Percentiles rank a stretch among this genome's conserved stretches.
phyloP scores from a whole-genome alignment of 2,113 vertebrate species.

The Echinops telfairi region DNA sequence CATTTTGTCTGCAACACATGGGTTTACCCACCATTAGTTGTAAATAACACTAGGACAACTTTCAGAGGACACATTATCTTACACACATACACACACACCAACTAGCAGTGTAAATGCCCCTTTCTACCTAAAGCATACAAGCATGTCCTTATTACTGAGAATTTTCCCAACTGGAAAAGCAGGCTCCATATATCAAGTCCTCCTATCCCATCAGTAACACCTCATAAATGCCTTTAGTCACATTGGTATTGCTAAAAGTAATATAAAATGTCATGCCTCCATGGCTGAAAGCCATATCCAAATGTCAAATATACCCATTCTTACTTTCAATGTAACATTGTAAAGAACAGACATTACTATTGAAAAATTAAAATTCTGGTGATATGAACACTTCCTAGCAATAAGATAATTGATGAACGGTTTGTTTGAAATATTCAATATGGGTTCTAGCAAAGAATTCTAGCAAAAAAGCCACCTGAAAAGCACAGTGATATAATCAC shows the following conservation, averaged over 20 bases:
- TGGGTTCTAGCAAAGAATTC: constrained; percentile 24
- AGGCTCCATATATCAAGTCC: background rate
- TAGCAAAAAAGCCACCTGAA: background rate
- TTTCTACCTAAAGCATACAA: background rate
- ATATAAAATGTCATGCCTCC: constrained; percentile 59
- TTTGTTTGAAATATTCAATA: constrained; percentile 54
- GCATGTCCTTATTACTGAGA: background rate
- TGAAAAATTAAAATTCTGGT: background rate
- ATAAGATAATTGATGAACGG: constrained; percentile 55
- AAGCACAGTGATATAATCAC: constrained; percentile 22
- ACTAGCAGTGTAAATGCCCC: background rate
- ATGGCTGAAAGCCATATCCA: background rate
- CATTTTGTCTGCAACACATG: background rate
- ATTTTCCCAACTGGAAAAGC: constrained; percentile 2
- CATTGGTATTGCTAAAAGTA: constrained; percentile 18
- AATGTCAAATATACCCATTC: constrained; percentile 57
- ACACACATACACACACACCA: background rate
- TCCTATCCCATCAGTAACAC: background rate
- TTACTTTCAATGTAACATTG: constrained; percentile 27
- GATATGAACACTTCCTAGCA: constrained; percentile 26
- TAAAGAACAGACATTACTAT: background rate
- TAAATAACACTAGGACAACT: too few species aligned
- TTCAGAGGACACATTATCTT: too few species aligned
- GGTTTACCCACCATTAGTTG: background rate
- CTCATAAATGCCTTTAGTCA: background rate